Evolutionary conservation across 2,113 vertebrate species (phyloP).

Genomic region (Pygoscelis antarcticus): DNA sequence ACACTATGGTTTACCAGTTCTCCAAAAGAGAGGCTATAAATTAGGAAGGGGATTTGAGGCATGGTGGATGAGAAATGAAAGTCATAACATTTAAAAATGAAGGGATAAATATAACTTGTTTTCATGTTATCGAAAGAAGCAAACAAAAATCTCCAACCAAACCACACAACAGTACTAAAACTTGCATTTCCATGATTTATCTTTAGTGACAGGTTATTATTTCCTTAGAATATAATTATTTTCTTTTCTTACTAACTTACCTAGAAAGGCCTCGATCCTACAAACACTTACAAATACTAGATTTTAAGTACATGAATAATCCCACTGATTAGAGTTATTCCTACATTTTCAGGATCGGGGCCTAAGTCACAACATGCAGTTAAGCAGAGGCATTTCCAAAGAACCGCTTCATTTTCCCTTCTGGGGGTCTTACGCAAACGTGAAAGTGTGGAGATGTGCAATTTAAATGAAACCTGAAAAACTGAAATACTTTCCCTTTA

Average conservation of each 20-base stretch:
- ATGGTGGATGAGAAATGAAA: constrained; percentile 32
- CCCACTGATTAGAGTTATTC: neutral
- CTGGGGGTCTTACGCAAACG: neutral
- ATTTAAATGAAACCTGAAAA: constrained; percentile 57
- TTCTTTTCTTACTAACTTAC: neutral
- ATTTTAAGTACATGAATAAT: neutral
- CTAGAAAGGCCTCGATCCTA: neutral
- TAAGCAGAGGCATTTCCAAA: constrained; percentile 29
- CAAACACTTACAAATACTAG: neutral
- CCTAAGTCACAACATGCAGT: constrained; percentile 30
- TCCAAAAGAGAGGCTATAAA: constrained; percentile 57
- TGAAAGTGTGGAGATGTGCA: constrained; percentile 12
- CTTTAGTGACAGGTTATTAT: neutral
- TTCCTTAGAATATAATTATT: neutral
- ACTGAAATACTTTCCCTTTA: constrained; percentile 78
- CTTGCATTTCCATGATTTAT: neutral
- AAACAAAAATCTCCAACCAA: neutral
- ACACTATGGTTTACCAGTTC: constrained; percentile 45
- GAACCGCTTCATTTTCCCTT: constrained; percentile 22
- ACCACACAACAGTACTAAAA: neutral
- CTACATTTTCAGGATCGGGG: neutral
- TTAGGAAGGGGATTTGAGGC: constrained; percentile 11
- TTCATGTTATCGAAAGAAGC: neutral
- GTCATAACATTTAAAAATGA: neutral
- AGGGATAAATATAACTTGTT: neutral